phyloP scores from a whole-genome alignment of 1,140 invertebrate species.

The Riptortus pedestris region DNA sequence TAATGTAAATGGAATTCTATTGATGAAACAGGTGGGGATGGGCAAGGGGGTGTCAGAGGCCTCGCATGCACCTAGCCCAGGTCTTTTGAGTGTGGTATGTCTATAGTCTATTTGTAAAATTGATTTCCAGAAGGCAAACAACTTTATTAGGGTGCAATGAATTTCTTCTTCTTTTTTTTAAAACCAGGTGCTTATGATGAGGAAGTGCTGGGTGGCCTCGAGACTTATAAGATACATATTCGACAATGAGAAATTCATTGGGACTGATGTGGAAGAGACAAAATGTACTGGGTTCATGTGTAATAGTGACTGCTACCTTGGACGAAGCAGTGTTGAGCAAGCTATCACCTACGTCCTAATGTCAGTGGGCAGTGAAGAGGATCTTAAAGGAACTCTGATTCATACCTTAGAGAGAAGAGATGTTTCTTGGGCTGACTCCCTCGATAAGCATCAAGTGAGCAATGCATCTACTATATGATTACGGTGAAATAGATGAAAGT shows the following conservation, averaged over 20 bases:
- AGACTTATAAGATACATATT: constrained; percentile 26
- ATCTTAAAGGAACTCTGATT: constrained; percentile 49
- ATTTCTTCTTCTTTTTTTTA: no score
- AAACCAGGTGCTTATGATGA: constrained; percentile 33
- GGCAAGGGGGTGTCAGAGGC: no score
- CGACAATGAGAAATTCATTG: constrained; percentile 20
- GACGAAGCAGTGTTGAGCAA: constrained; percentile 39
- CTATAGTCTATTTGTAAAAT: no score
- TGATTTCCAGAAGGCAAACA: no score
- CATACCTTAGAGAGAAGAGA: constrained; percentile 48
- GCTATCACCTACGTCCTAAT: constrained; percentile 47
- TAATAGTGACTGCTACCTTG: constrained; percentile 39
- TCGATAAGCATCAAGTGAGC: constrained; percentile 59
- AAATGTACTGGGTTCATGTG: constrained; percentile 54
- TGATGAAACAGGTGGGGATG: no score
- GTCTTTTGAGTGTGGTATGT: no score
- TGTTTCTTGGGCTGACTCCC: constrained; percentile 50
- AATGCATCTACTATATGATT: no score
- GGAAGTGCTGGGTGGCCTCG: constrained; percentile 31
- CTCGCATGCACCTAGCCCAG: no score
- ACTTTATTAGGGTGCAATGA: no score
- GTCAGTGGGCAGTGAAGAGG: constrained; percentile 46
- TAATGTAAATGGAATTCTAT: no score
- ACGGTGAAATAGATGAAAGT: no score
- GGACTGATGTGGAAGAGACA: neutral